Conservation (phyloP, 2,797 vertebrate species). For the Smutsia gigantea region DNA sequence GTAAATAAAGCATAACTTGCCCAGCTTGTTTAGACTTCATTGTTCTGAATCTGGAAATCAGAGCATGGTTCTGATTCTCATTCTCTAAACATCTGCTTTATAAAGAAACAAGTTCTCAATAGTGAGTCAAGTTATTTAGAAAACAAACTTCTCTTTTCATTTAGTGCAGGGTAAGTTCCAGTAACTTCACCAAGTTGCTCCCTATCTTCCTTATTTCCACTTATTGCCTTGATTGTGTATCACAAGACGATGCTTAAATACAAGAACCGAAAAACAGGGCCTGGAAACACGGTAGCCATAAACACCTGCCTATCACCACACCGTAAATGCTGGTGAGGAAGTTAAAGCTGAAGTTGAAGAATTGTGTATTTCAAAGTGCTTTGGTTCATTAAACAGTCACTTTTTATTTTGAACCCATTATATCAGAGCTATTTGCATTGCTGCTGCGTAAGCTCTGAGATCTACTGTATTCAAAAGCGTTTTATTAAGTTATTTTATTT, state of each 20-base stretch:
- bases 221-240: background rate
- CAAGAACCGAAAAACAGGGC: background rate
- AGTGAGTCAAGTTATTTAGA: background rate
- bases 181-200: background rate
- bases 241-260: conserved; percentile 29
- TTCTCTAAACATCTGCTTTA: background rate
- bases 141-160: background rate
- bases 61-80: background rate
- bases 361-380: conserved; percentile 64
- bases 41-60: background rate
- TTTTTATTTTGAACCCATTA: conserved; percentile 67
- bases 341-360: conserved; percentile 66
- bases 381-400: conserved; percentile 60
- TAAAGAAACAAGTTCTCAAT: background rate
- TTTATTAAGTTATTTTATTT: conserved; percentile 70
- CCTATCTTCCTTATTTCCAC: background rate
- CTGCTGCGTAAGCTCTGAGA: conserved; percentile 70
- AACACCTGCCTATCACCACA: conserved; percentile 2
- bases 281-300: background rate
- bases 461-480: conserved; percentile 63
- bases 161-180: background rate
- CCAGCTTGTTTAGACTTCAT: background rate
- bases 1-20: background rate
- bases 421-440: conserved; percentile 70
- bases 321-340: conserved; percentile 26